Percentiles rank a stretch among this genome's conserved stretches.
phyloP scores from a whole-genome alignment of 2,888 invertebrate species.

The Conus canariensis region DNA sequence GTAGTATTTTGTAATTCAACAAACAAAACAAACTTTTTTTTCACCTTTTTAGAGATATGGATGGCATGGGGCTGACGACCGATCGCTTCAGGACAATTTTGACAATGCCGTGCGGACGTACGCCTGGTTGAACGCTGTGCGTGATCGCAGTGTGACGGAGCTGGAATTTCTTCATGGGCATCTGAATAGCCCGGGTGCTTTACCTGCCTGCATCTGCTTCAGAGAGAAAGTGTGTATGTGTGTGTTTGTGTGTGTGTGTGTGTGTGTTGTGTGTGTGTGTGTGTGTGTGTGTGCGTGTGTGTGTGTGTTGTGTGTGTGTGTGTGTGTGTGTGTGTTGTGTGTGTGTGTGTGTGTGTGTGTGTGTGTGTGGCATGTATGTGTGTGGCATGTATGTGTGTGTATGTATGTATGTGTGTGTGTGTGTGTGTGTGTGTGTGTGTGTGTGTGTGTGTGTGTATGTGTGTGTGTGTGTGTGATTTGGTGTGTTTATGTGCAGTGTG shows the following conservation, averaged over 20 bases:
- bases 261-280: neutral
- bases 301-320: neutral
- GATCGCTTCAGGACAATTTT: constrained; percentile 71
- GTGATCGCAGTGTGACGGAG: constrained; percentile 75
- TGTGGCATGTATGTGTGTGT: neutral
- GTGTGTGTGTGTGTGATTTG: neutral
- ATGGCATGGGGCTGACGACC: constrained; percentile 73
- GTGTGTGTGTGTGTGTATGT: constrained; percentile 14
- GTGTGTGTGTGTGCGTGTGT: constrained; percentile 5
- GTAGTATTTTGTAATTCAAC: too few relatives aligned
- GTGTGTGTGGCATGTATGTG: neutral
- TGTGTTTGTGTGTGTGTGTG: neutral
- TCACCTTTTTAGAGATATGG: constrained; percentile 69
- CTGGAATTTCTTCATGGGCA: constrained; percentile 75
- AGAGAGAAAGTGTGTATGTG: constrained; percentile 63
- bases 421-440: neutral
- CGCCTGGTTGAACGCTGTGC: constrained; percentile 68
- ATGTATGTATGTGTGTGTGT: neutral
- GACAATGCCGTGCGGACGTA: constrained; percentile 70
- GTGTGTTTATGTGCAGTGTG: too few relatives aligned
- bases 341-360: neutral
- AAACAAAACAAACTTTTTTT: neutral
- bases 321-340: constrained; percentile 18
- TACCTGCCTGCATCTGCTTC: constrained; percentile 72
- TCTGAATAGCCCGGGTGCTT: constrained; percentile 69